Percentiles rank a stretch among this genome's conserved stretches.
These are phyloP conservation scores for Sceloporus undulatus DNA, from an alignment of 2,113 vertebrate species.

Conservation along the genomic window DNA sequence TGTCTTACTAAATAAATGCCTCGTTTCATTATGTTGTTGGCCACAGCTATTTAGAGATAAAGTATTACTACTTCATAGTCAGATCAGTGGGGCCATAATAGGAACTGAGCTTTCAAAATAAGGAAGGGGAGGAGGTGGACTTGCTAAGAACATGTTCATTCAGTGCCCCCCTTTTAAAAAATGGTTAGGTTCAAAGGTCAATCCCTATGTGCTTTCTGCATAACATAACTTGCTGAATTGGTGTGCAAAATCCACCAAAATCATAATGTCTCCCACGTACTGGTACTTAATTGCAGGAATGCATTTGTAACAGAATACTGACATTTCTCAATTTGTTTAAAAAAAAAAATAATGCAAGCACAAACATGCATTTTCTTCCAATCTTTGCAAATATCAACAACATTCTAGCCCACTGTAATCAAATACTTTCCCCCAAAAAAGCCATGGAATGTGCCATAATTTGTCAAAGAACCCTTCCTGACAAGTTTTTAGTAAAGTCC, in stretches of 20 bases:
- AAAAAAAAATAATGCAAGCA: neutral
- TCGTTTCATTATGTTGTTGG: conserved; percentile 58
- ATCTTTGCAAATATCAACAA: conserved; percentile 81
- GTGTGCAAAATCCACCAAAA: neutral
- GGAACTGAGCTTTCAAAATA: conserved; percentile 58
- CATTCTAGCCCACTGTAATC: conserved; percentile 88
- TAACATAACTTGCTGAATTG: conserved; percentile 52
- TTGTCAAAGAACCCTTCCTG: conserved; percentile 91
- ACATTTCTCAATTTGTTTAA: neutral
- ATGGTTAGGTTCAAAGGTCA: conserved; percentile 77
- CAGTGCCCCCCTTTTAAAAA: conserved; percentile 69
- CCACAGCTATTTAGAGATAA: conserved; percentile 57
- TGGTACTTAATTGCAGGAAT: neutral
- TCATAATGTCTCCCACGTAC: neutral
- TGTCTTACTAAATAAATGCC: conserved; percentile 59
- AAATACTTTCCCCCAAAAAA: conserved; percentile 83
- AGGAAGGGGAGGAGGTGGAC: conserved; percentile 29
- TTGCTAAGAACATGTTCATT: conserved; percentile 71
- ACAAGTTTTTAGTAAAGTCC: conserved; percentile 93
- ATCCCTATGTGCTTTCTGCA: conserved; percentile 69
- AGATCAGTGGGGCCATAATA: conserved; percentile 45
- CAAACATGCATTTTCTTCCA: conserved; percentile 39
- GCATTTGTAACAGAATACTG: accelerated
- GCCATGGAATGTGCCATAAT: conserved; percentile 94
- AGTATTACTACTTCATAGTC: conserved; percentile 31